A percentile compares a stretch with the other conserved stretches of the same genome.
Evolutionary conservation across 2,113 vertebrate genomes (phyloP).

Genomic region (Fukomys damarensis): DNA sequence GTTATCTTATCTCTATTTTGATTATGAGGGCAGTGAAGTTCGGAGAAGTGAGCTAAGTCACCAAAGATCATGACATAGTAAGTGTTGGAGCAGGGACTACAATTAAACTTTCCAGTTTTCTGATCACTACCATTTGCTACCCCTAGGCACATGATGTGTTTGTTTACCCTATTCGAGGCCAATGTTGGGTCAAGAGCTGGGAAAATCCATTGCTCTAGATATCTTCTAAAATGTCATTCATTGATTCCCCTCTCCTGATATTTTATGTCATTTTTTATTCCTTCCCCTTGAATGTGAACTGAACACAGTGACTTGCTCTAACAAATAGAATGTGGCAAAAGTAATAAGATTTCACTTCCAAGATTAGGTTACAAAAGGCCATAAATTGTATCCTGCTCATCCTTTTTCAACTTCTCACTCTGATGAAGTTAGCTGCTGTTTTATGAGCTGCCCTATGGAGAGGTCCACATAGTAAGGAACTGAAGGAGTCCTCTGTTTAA

Average conservation of each 20-base stretch:
- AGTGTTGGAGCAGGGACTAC: not conserved
- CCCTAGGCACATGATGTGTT: not conserved
- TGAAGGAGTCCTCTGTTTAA: not conserved
- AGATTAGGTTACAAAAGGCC: not conserved
- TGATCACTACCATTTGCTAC: not conserved
- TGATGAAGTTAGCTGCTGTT: not conserved
- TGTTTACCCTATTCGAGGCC: not conserved
- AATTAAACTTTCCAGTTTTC: not conserved
- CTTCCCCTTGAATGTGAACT: not conserved
- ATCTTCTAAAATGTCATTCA: not conserved
- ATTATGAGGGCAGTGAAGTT: not conserved
- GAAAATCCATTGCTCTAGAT: not conserved
- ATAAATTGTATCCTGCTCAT: not conserved
- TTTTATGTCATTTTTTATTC: not conserved
- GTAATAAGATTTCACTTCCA: not conserved
- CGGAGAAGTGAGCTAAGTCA: conserved; percentile 3
- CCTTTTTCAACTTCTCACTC: not conserved
- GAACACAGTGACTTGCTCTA: not conserved
- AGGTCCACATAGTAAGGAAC: not conserved
- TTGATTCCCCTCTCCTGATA: not conserved
- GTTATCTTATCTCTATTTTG: not conserved
- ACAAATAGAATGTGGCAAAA: conserved; percentile 15
- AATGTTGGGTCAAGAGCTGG: not conserved
- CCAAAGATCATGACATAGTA: not conserved
- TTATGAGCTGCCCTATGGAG: not conserved